Conservation (phyloP, 2,113 vertebrate species). For the Prochilodus magdalenae region DNA sequence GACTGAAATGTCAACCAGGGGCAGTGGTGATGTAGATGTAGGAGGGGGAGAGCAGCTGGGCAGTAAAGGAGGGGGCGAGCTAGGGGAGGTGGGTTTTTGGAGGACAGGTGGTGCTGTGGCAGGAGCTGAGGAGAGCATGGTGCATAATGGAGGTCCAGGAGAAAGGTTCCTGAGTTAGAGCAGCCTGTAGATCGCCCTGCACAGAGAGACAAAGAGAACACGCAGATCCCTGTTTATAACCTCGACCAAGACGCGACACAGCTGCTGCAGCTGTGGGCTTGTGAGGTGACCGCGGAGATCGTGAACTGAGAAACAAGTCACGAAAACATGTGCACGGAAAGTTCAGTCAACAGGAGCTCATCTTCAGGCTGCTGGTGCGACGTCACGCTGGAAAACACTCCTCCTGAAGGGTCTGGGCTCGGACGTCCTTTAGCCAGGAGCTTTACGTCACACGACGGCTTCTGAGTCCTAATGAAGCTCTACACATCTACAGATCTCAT, state of each 20-base stretch:
- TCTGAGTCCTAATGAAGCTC: neutral
- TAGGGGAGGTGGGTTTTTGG: constrained; percentile 1
- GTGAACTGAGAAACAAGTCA: neutral
- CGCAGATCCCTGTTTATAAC: neutral
- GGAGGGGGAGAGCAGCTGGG: constrained; percentile 9
- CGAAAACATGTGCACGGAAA: constrained; percentile 6
- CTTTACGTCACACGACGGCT: neutral
- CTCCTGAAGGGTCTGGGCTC: neutral
- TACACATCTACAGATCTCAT: too few relatives aligned
- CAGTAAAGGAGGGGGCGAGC: constrained; percentile 9
- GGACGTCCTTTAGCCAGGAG: neutral
- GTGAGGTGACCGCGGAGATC: neutral
- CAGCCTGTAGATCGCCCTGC: constrained; percentile 18
- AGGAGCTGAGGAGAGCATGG: constrained; percentile 53
- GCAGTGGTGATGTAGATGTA: constrained; percentile 29
- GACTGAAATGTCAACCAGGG: constrained; percentile 41
- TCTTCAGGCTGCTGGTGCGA: neutral
- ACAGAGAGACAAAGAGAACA: neutral
- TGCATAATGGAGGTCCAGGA: constrained; percentile 50
- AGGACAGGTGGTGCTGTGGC: constrained; percentile 29
- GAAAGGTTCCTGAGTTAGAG: constrained; percentile 7
- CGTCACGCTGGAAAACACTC: neutral
- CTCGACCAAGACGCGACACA: neutral
- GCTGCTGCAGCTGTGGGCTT: neutral
- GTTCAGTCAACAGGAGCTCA: neutral